Conservation (phyloP, 2,797 vertebrate genomes). For the Platyrinchus mystaceus region DNA sequence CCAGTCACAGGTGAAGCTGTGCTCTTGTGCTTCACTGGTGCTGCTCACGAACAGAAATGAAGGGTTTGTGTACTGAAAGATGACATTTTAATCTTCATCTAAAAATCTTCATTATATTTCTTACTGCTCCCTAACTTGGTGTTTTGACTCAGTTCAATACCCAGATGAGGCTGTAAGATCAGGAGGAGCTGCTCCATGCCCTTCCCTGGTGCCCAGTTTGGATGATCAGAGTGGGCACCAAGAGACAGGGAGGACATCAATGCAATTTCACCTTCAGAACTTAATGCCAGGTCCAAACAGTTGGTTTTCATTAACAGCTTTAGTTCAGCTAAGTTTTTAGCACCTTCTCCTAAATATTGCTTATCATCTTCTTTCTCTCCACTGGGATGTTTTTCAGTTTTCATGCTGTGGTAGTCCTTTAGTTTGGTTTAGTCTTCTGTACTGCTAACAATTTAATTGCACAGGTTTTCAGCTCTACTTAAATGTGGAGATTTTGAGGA, state of each 20-base stretch:
- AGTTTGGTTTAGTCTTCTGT: background rate
- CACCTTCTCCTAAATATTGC: background rate
- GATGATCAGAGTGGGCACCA: background rate
- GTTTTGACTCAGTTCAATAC: background rate
- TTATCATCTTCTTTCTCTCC: background rate
- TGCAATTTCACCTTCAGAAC: background rate
- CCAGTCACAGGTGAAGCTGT: background rate
- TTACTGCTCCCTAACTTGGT: background rate
- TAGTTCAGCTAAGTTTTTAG: background rate
- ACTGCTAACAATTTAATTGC: background rate
- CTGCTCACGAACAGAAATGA: background rate
- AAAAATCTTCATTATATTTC: background rate
- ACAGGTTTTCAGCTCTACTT: background rate
- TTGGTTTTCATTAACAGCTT: background rate
- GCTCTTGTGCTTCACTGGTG: background rate
- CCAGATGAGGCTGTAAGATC: background rate
- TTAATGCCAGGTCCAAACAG: background rate
- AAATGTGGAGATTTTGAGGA: background rate
- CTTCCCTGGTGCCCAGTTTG: background rate
- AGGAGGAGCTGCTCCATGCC: background rate
- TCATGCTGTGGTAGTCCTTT: background rate
- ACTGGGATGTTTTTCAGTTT: background rate
- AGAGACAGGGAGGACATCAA: fast-evolving
- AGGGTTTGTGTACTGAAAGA: background rate
- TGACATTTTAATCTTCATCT: background rate